Conservation (phyloP, 2,113 vertebrate genomes). For the Elgaria multicarinata region DNA sequence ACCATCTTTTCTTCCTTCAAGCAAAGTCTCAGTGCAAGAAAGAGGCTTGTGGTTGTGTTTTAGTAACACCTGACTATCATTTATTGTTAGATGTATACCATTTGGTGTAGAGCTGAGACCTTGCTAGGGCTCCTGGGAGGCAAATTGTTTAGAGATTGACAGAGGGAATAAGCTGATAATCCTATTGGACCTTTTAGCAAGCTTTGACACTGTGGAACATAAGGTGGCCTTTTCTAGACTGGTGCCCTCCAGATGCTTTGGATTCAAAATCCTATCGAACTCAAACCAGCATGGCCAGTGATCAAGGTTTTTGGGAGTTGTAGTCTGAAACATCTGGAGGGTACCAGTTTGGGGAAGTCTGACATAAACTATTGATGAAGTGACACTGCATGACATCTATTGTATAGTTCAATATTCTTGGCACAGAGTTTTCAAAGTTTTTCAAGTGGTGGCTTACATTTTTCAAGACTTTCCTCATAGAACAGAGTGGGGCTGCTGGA, state of each 20-base stretch:
- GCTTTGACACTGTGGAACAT: neutral
- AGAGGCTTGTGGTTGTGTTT: neutral
- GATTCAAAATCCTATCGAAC: too few species aligned
- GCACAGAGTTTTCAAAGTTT: neutral
- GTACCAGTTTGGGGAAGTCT: too few species aligned
- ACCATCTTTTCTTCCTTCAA: neutral
- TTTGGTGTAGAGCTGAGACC: neutral
- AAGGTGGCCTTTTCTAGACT: neutral
- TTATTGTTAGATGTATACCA: neutral
- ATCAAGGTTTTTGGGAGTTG: too few species aligned
- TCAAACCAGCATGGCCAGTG: too few species aligned
- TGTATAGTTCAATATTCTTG: neutral
- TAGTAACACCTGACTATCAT: neutral
- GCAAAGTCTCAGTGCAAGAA: neutral
- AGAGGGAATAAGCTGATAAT: neutral
- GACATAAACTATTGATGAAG: neutral
- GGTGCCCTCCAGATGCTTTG: too few species aligned
- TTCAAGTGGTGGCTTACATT: neutral
- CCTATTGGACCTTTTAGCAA: neutral
- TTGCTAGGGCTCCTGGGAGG: neutral
- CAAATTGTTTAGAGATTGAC: neutral
- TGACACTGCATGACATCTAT: neutral
- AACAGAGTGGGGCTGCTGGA: neutral
- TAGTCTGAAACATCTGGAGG: too few species aligned
- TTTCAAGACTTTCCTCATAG: neutral